A percentile compares a stretch with the other conserved stretches of the same genome.
Evolutionary conservation across 2,888 invertebrate species (phyloP).

Genomic region (Heliconius charithonia): DNA sequence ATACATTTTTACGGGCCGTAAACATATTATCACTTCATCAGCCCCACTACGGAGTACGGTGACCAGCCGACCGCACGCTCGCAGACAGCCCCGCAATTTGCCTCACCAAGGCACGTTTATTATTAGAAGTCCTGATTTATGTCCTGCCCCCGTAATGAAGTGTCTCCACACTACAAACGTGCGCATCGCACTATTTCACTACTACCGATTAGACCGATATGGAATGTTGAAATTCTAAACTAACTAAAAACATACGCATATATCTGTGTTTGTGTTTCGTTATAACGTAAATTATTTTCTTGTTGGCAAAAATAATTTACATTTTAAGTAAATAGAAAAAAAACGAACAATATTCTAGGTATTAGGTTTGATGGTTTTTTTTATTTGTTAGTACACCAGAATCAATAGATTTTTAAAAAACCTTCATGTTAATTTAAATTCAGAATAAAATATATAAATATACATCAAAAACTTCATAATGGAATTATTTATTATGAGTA

Average conservation of each 20-base stretch:
- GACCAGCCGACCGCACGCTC: conserved; percentile 63
- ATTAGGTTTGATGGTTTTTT: background rate
- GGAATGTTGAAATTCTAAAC: conserved; percentile 48
- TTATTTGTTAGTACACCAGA: background rate
- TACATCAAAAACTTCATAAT: no score
- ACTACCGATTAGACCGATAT: conserved; percentile 68
- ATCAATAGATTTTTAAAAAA: background rate
- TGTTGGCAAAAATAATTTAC: background rate
- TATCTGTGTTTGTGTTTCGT: conserved; percentile 40
- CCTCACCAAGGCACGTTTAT: conserved; percentile 83
- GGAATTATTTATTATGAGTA: no score
- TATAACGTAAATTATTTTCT: background rate
- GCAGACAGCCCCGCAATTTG: conserved; percentile 74
- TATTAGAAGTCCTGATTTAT: conserved; percentile 85
- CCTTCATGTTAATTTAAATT: no score
- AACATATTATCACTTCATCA: conserved; percentile 57
- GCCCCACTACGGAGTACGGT: conserved; percentile 48
- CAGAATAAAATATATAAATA: no score
- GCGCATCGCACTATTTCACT: conserved; percentile 80
- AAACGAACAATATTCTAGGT: background rate
- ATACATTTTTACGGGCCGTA: conserved; percentile 53
- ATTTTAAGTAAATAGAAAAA: background rate
- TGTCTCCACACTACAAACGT: conserved; percentile 80
- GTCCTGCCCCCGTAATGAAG: conserved; percentile 80
- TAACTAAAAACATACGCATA: conserved; percentile 46